Base-by-base conservation (phyloP, 2,797 vertebrate species). In the Hirundo rustica region DNA sequence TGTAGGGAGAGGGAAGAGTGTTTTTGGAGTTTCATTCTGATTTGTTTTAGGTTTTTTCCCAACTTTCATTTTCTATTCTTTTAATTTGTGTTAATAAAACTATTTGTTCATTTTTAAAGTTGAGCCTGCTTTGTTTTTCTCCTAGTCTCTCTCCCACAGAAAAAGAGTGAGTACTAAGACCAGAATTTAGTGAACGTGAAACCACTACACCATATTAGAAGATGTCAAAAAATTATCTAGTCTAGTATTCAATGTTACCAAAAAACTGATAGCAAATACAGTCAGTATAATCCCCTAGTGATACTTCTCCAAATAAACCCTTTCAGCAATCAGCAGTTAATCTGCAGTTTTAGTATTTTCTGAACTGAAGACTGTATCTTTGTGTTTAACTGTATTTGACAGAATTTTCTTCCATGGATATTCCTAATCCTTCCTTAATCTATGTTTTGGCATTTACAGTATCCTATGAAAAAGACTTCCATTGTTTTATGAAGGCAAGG, bases 261-360 rank as follows among this genome's bases (percentile, higher is more conserved):
- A 78, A 62, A 67, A 75, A 47, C 0, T 0, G 0, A 25, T 45
- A 60, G 16, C 2, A 1, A 18, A 61, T 80, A 18, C 6, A 36
- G 53, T 62, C 44, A 76, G 5, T 60, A 26, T 45, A 89, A 89
- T 45, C 18, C 36, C 10, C 10, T 45, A 74, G 27, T 45, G 48
- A 85, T n/a, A 25, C 8, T 60, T 80, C 19, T 27, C 14, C 13
- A 51, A 68, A 80, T 11, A 80, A 61, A 82, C 30, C 27, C 16
- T 85, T 88, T 48, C 18, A 80, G 23, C 85, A 89, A 61, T 67
- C 45, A 85, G 11, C 32, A 68, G 15, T 16, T 88, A 77, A 47
- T 74, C 40, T 85, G 11, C 34, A 74, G 13, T 11, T 89, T 74
- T 57, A 76, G 20, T 53, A 30, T 83, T 71, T 91, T 72, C 20